A percentile compares a stretch with the other conserved stretches of the same genome.
phyloP scores from a whole-genome alignment of 2,888 invertebrate species.

The Lutraria lutraria region DNA sequence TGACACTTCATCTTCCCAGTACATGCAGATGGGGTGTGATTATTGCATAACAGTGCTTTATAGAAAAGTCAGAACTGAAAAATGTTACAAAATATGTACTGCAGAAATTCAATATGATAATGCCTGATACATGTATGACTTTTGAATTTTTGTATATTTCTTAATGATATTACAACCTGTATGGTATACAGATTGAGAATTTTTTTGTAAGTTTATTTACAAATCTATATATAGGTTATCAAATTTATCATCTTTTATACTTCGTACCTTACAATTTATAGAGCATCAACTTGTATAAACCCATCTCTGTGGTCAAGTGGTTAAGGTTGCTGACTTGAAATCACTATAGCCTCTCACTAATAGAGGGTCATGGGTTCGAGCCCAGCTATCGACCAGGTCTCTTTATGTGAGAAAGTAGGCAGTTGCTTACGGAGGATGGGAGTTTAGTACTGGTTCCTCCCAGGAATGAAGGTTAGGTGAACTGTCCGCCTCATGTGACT shows the following conservation, averaged over 20 bases:
- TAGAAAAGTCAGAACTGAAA: not conserved
- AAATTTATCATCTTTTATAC: not conserved
- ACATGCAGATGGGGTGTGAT: not conserved
- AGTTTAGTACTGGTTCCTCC: too few species aligned
- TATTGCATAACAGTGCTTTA: not conserved
- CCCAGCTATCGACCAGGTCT: too few species aligned
- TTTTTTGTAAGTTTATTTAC: not conserved
- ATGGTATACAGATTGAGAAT: not conserved
- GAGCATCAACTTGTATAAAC: too few species aligned
- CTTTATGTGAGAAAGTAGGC: too few species aligned
- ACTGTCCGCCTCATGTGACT: too few species aligned
- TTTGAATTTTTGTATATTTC: not conserved
- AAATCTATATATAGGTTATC: constrained; percentile 1
- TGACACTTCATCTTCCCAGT: not conserved
- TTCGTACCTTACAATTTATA: not conserved
- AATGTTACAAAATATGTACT: not conserved
- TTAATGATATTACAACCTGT: too few species aligned
- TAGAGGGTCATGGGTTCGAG: too few species aligned
- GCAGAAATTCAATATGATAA: not conserved
- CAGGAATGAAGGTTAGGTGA: too few species aligned
- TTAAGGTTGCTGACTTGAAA: too few species aligned
- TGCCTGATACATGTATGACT: not conserved
- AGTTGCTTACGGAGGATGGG: too few species aligned
- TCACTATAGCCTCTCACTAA: too few species aligned
- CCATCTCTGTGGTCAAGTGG: too few species aligned